Evolutionary conservation across 2,888 invertebrate species (phyloP).

Genomic region (Chrysolina oricalcia): DNA sequence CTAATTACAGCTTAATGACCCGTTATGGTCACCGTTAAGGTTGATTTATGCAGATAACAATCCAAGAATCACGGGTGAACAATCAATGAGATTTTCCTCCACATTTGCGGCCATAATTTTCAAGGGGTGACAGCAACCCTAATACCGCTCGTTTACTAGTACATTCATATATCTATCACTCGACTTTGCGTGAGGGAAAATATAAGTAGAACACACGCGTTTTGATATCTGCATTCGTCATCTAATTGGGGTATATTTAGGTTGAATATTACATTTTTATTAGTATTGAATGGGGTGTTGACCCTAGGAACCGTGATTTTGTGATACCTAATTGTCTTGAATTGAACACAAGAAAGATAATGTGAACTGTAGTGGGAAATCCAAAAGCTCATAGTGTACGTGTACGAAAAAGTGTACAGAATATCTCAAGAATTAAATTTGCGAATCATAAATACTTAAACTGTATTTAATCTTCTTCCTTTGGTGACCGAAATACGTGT

Average conservation of each 20-base stretch:
- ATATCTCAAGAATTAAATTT: no score
- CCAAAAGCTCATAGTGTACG: no score
- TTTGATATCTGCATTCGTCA: constrained; percentile 37
- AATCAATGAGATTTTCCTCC: neutral
- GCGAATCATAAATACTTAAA: no score
- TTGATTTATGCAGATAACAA: neutral
- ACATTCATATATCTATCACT: neutral
- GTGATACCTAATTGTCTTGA: no score
- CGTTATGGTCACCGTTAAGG: neutral
- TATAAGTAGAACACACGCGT: constrained; percentile 36
- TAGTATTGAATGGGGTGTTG: constrained; percentile 30
- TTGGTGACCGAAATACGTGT: no score
- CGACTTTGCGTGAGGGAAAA: constrained; percentile 35
- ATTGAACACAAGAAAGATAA: no score
- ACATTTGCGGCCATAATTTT: neutral
- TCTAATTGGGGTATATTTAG: constrained; percentile 37
- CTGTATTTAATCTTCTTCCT: no score
- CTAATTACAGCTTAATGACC: neutral
- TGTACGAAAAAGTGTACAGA: no score
- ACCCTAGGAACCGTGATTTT: constrained; percentile 28
- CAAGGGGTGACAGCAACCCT: neutral
- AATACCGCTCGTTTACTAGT: neutral
- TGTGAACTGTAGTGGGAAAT: no score
- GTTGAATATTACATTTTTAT: constrained; percentile 28
- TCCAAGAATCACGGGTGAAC: neutral